Conservation (phyloP, 1,140 invertebrate species). For the Tetragnatha versicolor region DNA sequence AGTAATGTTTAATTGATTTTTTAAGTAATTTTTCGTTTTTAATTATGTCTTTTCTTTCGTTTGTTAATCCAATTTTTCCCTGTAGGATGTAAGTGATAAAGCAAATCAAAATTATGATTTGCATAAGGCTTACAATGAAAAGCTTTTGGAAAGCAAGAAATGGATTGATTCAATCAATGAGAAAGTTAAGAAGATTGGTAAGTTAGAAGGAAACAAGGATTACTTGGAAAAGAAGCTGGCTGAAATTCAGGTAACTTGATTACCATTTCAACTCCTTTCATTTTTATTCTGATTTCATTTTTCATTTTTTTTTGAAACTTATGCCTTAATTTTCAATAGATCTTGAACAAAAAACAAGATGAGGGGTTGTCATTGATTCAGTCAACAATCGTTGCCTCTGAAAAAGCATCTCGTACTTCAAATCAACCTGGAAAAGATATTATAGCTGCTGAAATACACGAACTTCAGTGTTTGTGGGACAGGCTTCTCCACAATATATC, state of each 20-base stretch:
- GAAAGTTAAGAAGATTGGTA: conserved; percentile 74
- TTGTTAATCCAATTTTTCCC: too few species aligned
- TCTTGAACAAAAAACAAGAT: conserved; percentile 82
- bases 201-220: conserved; percentile 76
- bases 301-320: too few species aligned
- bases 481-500: conserved; percentile 89
- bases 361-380: conserved; percentile 90
- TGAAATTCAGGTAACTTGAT: conserved; percentile 68
- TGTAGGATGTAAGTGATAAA: conserved; percentile 87
- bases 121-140: conserved; percentile 83
- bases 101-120: conserved; percentile 89
- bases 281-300: too few species aligned
- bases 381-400: conserved; percentile 87
- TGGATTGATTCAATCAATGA: conserved; percentile 91
- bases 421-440: conserved; percentile 87
- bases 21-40: not conserved
- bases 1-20: not conserved
- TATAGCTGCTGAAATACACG: conserved; percentile 86
- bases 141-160: conserved; percentile 78
- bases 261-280: too few species aligned
- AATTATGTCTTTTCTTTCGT: conserved; percentile 17
- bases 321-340: too few species aligned
- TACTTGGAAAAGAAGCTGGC: conserved; percentile 81
- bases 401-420: conserved; percentile 87
- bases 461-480: conserved; percentile 93